These are phyloP conservation scores for Etheostoma cragini DNA, from an alignment of 2,113 vertebrate species.

Conservation along the genomic window DNA sequence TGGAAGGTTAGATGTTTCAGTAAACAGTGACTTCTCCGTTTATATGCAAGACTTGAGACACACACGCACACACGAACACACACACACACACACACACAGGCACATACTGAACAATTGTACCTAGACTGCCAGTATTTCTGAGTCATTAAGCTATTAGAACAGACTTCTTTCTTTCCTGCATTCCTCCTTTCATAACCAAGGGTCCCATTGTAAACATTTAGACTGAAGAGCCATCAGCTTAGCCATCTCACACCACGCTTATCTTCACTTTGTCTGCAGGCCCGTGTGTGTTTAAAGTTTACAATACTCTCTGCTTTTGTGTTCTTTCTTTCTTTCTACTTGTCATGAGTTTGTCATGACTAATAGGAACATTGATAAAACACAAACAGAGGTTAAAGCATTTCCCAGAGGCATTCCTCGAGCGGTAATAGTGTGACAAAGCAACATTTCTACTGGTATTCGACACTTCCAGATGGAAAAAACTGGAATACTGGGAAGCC, in stretches of 20 bases:
- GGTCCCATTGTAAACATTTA: slow-evolving; percentile 80
- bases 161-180: slow-evolving; percentile 58
- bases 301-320: slow-evolving; percentile 14
- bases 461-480: slow-evolving; percentile 58
- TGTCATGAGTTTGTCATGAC: slow-evolving; percentile 20
- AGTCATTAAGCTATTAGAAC: slow-evolving; percentile 73
- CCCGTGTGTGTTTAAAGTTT: slow-evolving; percentile 48
- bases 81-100: too few relatives aligned
- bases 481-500: slow-evolving; percentile 68
- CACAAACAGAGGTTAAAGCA: slow-evolving; percentile 45
- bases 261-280: slow-evolving; percentile 24
- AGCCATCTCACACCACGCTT: slow-evolving; percentile 37
- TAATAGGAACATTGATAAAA: slow-evolving; percentile 52
- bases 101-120: slow-evolving; percentile 47
- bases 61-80: slow-evolving; percentile 34
- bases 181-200: slow-evolving; percentile 73
- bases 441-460: slow-evolving; percentile 62
- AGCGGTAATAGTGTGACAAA: slow-evolving; percentile 27
- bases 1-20: slow-evolving; percentile 55
- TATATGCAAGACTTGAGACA: slow-evolving; percentile 46
- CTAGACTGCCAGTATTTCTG: slow-evolving; percentile 69
- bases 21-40: slow-evolving; percentile 60
- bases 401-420: slow-evolving; percentile 49
- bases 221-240: slow-evolving; percentile 67
- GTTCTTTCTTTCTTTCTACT: slow-evolving; percentile 11